A percentile compares a stretch with the other conserved stretches of the same genome.
These are phyloP conservation scores for Plectropomus leopardus DNA, from an alignment of 2,113 vertebrate genomes.

Conservation along the genomic window DNA sequence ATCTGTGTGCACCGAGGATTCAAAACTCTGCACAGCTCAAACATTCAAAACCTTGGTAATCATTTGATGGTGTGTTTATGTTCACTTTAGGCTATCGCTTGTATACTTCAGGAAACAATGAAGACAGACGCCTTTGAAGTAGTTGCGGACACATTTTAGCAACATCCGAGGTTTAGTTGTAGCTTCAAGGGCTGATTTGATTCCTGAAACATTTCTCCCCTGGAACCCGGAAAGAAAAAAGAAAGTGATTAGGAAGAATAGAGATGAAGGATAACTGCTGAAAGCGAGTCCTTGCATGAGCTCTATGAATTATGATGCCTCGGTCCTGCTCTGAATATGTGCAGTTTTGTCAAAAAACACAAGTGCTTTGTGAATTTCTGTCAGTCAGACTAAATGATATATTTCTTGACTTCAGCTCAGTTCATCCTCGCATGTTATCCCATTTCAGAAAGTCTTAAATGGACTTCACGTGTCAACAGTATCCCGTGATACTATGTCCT, in stretches of 20 bases:
- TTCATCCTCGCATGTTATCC: not conserved
- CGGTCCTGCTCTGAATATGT: conserved; percentile 7
- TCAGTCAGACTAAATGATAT: not conserved
- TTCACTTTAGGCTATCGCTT: not conserved
- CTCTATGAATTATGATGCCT: conserved; percentile 28
- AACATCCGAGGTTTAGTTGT: not conserved
- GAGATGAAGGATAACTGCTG: not conserved
- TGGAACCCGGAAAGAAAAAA: not conserved
- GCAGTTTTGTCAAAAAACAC: not conserved
- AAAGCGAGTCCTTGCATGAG: conserved; percentile 12
- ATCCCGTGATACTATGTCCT: not conserved
- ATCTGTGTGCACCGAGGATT: not conserved
- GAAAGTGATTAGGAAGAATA: conserved; percentile 7
- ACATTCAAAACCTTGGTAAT: not conserved
- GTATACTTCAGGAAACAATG: not conserved
- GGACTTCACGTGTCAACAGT: not conserved
- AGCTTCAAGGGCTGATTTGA: not conserved
- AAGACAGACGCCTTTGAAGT: not conserved
- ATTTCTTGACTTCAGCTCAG: not conserved
- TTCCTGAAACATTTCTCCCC: not conserved
- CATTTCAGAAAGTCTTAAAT: not conserved
- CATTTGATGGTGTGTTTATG: not conserved
- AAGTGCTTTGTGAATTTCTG: not conserved
- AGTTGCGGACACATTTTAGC: not conserved
- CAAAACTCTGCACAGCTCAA: not conserved